phyloP scores from a whole-genome alignment of 2,113 vertebrate species.

The Misgurnus anguillicaudatus region DNA sequence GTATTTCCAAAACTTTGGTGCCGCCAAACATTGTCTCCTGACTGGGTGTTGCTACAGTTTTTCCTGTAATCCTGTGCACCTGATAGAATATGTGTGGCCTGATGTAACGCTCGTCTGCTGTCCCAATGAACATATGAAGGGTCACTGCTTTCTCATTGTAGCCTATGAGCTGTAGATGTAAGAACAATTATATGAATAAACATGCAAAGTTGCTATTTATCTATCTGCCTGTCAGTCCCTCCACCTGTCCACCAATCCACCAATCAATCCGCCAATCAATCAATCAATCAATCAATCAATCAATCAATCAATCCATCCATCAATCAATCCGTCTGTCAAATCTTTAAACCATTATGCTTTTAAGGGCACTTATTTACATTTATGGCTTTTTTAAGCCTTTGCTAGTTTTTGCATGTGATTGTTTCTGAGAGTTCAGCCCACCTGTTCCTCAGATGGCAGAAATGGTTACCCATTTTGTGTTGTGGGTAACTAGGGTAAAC shows the following conservation, averaged over 20 bases:
- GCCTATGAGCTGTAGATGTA: constrained; percentile 79
- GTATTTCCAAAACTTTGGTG: constrained; percentile 91
- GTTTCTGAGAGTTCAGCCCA: constrained; percentile 33
- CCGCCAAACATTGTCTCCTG: constrained; percentile 83
- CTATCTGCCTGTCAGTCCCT: too few species aligned
- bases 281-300: too few species aligned
- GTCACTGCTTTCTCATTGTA: constrained; percentile 85
- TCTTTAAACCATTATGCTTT: too few species aligned
- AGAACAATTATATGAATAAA: constrained; percentile 23
- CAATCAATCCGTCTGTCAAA: too few species aligned
- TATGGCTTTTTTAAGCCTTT: background rate
- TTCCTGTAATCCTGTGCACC: constrained; percentile 94
- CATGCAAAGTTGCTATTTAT: background rate
- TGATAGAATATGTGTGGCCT: constrained; percentile 96
- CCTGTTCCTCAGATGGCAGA: constrained; percentile 51
- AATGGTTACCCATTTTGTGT: constrained; percentile 12
- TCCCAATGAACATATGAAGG: constrained; percentile 95
- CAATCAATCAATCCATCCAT: too few species aligned
- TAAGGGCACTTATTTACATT: too few species aligned
- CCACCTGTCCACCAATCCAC: too few species aligned
- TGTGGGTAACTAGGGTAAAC: constrained; percentile 44
- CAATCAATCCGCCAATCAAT: too few species aligned
- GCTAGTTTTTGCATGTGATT: constrained; percentile 5
- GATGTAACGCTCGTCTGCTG: constrained; percentile 87
- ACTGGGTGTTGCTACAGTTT: constrained; percentile 90